These are phyloP conservation scores for Pseudococcus viburni DNA, from an alignment of 2,888 invertebrate genomes.

Conservation along the genomic window DNA sequence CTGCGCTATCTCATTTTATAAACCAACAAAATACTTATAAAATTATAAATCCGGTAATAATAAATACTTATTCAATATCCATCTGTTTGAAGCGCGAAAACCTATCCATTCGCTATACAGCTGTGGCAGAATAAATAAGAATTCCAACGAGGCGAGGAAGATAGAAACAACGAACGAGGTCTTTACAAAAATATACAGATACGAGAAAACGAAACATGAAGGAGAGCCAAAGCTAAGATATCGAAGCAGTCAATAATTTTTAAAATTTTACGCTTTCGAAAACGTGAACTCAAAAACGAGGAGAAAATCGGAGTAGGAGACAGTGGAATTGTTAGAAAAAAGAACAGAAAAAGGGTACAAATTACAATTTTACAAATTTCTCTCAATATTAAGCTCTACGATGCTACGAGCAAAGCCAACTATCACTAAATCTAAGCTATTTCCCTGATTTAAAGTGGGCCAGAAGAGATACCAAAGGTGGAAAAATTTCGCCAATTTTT, in stretches of 20 bases:
- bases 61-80: slow-evolving; percentile 41
- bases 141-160: not conserved
- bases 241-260: no score
- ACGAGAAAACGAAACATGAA: not conserved
- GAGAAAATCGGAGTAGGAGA: no score
- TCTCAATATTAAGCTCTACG: slow-evolving; percentile 54
- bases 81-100: slow-evolving; percentile 2
- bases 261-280: no score
- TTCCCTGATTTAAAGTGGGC: slow-evolving; percentile 50
- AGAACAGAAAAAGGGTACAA: not conserved
- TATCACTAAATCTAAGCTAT: slow-evolving; percentile 57
- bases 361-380: slow-evolving; percentile 8
- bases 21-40: slow-evolving; percentile 48
- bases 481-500: not conserved
- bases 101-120: slow-evolving; percentile 26
- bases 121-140: not conserved
- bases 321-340: no score
- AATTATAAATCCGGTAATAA: slow-evolving; percentile 39
- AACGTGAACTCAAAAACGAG: no score
- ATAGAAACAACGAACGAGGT: not conserved
- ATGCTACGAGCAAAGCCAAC: slow-evolving; percentile 62
- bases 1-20: slow-evolving; percentile 38
- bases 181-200: slow-evolving; percentile 5
- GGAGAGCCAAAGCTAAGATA: no score
- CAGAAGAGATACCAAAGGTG: not conserved